A percentile compares a stretch with the other conserved stretches of the same genome.
Evolutionary conservation across 64 coral and sea anemone genomes (phyloP).

Genomic region (Stichodactyla mertensii): DNA sequence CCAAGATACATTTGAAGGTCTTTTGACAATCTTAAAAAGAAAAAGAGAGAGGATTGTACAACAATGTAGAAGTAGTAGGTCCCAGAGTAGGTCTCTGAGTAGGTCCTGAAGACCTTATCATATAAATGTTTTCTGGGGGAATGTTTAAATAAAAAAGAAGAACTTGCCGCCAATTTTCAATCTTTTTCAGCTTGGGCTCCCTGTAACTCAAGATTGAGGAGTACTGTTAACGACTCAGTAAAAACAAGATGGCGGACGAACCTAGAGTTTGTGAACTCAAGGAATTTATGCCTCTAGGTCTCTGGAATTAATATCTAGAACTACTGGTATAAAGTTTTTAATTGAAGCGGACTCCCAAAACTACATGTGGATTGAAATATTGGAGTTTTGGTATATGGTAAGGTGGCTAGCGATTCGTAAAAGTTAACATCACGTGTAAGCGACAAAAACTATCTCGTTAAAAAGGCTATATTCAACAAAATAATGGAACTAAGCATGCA

Average conservation of each 20-base stretch:
- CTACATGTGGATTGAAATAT: background rate
- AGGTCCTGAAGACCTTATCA: too few relatives aligned
- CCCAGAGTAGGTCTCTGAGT: too few relatives aligned
- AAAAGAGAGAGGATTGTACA: background rate
- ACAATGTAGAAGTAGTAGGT: too few relatives aligned
- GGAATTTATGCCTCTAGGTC: background rate
- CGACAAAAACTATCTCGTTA: too few relatives aligned
- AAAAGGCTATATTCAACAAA: background rate
- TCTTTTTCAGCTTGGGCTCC: background rate
- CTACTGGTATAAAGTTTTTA: background rate
- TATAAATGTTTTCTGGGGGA: too few relatives aligned
- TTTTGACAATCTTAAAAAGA: background rate
- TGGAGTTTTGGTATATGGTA: background rate
- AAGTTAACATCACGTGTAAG: background rate
- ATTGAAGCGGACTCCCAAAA: background rate
- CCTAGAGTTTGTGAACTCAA: background rate
- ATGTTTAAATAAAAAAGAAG: too few relatives aligned
- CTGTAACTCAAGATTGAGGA: background rate
- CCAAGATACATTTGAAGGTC: background rate
- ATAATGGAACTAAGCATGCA: background rate
- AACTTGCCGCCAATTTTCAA: too few relatives aligned
- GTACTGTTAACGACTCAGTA: background rate
- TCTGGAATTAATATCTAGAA: background rate
- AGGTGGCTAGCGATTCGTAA: background rate
- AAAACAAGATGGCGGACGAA: conserved; percentile 9